Conservation (phyloP, 2,888 invertebrate species). For the Parochlus steinenii region DNA sequence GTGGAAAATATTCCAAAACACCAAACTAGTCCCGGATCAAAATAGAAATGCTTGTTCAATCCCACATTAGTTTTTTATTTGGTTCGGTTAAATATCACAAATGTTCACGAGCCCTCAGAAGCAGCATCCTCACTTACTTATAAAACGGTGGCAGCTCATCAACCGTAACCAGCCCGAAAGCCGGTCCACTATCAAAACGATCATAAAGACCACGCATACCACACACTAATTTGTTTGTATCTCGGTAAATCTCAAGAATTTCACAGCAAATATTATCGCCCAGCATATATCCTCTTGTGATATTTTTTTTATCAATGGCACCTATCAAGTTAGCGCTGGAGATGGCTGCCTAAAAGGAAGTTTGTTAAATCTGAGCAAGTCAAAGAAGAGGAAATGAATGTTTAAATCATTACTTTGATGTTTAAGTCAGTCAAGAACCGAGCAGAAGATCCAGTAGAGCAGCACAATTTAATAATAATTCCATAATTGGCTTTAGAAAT, state of each 20-base stretch:
- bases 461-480: slow-evolving; percentile 66
- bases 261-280: slow-evolving; percentile 80
- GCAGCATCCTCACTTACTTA: slow-evolving; percentile 48
- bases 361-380: not conserved
- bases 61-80: no score
- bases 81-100: no score
- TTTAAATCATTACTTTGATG: slow-evolving; percentile 47
- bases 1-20: not conserved
- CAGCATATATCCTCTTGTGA: slow-evolving; percentile 58
- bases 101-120: slow-evolving; percentile 1
- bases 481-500: slow-evolving; percentile 56
- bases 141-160: slow-evolving; percentile 68
- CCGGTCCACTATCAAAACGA: slow-evolving; percentile 51
- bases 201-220: slow-evolving; percentile 68
- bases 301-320: slow-evolving; percentile 63
- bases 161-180: slow-evolving; percentile 66
- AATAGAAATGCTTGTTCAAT: no score
- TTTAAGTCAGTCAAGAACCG: slow-evolving; percentile 74
- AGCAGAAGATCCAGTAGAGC: slow-evolving; percentile 61
- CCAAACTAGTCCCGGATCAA: not conserved
- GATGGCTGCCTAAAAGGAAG: slow-evolving; percentile 16
- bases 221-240: slow-evolving; percentile 73
- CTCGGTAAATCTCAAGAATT: slow-evolving; percentile 70
- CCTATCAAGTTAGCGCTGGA: slow-evolving; percentile 15
- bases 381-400: slow-evolving; percentile 4